A percentile compares a stretch with the other conserved stretches of the same genome.
phyloP scores from a whole-genome alignment of 92 coral and sea anemone genomes.

The Actinernus sp. region DNA sequence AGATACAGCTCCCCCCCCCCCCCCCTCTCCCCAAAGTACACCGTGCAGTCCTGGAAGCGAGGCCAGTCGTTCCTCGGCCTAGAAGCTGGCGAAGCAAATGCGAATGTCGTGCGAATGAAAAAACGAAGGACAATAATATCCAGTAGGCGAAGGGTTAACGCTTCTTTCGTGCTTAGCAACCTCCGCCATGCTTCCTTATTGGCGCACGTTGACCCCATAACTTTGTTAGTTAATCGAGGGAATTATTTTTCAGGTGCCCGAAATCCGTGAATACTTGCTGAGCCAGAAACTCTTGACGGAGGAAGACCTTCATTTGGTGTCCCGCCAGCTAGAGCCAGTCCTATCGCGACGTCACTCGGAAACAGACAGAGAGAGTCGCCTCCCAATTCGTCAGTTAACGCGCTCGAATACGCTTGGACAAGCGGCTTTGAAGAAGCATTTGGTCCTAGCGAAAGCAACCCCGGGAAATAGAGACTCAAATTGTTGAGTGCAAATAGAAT shows the following conservation, averaged over 20 bases:
- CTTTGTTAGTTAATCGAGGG: too few species aligned
- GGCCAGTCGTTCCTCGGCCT: too few species aligned
- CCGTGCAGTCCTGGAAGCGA: too few species aligned
- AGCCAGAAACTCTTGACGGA: conserved; percentile 86
- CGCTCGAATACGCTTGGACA: conserved; percentile 59
- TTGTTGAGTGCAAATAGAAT: background rate
- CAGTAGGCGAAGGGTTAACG: too few species aligned
- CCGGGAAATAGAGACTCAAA: conserved; percentile 1
- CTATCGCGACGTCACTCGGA: conserved; percentile 80
- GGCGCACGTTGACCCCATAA: too few species aligned
- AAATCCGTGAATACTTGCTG: conserved; percentile 83
- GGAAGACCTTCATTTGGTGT: conserved; percentile 89
- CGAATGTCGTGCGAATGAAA: too few species aligned
- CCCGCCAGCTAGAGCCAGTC: conserved; percentile 92
- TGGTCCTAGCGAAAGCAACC: conserved; percentile 9
- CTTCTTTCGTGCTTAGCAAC: too few species aligned
- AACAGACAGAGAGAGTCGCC: conserved; percentile 67
- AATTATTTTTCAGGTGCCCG: conserved; percentile 68
- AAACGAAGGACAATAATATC: too few species aligned
- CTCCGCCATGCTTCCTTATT: too few species aligned
- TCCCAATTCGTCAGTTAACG: conserved; percentile 61
- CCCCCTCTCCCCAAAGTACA: too few species aligned
- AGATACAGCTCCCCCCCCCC: too few species aligned
- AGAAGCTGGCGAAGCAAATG: too few species aligned
- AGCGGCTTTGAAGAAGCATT: conserved; percentile 34